These are phyloP conservation scores for Hydractinia symbiolongicarpus DNA, from an alignment of 30 jellyfish, hydroid and myxozoan genomes.

Conservation along the genomic window DNA sequence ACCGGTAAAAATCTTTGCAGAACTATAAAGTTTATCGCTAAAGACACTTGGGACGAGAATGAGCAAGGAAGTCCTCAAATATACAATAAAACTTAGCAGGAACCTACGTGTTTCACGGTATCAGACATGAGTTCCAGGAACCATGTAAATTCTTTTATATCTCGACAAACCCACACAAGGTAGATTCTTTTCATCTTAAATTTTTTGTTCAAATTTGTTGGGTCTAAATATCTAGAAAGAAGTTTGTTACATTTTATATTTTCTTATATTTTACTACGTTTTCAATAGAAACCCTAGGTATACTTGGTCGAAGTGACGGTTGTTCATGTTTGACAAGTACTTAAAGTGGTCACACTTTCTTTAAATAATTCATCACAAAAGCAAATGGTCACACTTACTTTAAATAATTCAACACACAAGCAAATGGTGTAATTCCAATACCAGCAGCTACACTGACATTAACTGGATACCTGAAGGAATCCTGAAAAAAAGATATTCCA, in stretches of 20 bases:
- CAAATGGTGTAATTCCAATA: conserved; percentile 85
- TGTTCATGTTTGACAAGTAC: background rate
- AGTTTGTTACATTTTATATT: background rate
- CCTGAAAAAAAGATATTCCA: conserved; percentile 31
- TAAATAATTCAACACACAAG: conserved; percentile 54
- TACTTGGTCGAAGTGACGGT: no score
- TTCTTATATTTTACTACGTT: no score
- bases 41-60: no score
- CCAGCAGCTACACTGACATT: conserved; percentile 75
- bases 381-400: conserved; percentile 26
- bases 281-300: no score
- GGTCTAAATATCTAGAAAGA: conserved; percentile 28
- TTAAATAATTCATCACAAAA: background rate
- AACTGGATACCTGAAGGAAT: conserved; percentile 51
- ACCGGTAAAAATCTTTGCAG: no score
- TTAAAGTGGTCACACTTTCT: background rate
- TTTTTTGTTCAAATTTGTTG: conserved; percentile 21
- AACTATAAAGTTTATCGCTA: no score
- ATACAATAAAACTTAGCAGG: background rate
- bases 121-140: conserved; percentile 54
- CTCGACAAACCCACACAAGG: conserved; percentile 79
- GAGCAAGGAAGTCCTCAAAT: no score
- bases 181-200: conserved; percentile 52
- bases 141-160: conserved; percentile 69
- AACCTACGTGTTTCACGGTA: conserved; percentile 39